These are phyloP conservation scores for Leptura quadrifasciata DNA, from an alignment of 2,888 invertebrate species.

Conservation along the genomic window DNA sequence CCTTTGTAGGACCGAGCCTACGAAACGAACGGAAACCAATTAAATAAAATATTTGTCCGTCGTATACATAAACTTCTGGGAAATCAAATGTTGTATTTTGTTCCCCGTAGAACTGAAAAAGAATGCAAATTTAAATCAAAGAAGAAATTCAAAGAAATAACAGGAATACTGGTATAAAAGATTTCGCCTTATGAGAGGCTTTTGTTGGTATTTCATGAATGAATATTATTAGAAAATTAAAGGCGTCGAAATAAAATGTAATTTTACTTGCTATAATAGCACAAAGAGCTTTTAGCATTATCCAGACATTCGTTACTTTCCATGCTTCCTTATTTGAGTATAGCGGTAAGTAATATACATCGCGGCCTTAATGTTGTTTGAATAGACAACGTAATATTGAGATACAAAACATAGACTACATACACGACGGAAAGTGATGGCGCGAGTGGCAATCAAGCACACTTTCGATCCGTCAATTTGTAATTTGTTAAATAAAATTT, in stretches of 20 bases:
- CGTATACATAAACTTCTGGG: conserved; percentile 28
- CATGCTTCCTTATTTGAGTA: no score
- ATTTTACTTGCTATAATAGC: background rate
- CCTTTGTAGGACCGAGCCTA: background rate
- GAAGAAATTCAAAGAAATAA: conserved; percentile 34
- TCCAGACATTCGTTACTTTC: no score
- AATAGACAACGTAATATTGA: no score
- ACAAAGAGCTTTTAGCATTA: background rate
- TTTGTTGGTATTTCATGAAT: conserved; percentile 9
- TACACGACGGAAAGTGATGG: no score
- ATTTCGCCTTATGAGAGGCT: background rate
- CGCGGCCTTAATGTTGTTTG: no score
- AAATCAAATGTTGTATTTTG: conserved; percentile 30
- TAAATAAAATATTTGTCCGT: conserved; percentile 34
- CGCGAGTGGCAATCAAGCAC: no score
- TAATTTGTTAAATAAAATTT: no score
- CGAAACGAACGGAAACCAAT: conserved; percentile 22
- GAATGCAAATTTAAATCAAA: conserved; percentile 33
- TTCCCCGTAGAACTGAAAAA: conserved; percentile 12
- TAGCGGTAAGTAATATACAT: no score
- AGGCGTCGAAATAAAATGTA: background rate
- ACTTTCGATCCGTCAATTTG: no score
- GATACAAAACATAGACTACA: no score
- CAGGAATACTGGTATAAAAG: conserved; percentile 6
- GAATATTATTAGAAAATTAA: conserved; percentile 4